Conservation (phyloP, 2,797 vertebrate species). For the Phoeniculus purpureus region DNA sequence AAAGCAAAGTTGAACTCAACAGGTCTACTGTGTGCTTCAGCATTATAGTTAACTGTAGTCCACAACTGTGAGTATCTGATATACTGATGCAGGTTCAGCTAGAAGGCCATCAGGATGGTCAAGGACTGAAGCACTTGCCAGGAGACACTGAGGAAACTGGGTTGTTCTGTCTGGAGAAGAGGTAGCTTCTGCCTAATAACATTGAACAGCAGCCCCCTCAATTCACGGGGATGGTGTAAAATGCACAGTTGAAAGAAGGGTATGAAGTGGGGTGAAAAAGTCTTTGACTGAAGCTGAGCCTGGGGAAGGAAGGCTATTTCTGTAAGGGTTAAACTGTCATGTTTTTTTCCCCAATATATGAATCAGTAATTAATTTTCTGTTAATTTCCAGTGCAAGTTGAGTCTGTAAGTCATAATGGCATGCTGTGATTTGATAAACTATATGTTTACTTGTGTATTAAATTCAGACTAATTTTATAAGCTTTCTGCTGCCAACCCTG, state of each 20-base stretch:
- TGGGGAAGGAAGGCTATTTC: not conserved
- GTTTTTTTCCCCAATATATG: not conserved
- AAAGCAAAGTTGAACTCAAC: not conserved
- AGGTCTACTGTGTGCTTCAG: not conserved
- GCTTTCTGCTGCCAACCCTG: not conserved
- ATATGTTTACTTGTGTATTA: not conserved
- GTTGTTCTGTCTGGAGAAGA: not conserved
- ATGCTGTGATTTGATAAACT: not conserved
- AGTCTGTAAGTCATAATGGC: not conserved
- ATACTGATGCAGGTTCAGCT: not conserved
- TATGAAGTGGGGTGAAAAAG: rapidly evolving
- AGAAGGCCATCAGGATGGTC: not conserved
- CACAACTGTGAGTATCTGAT: not conserved
- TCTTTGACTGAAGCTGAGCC: not conserved
- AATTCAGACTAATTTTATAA: not conserved
- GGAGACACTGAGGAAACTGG: not conserved
- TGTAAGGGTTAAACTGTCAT: not conserved
- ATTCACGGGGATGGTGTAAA: rapidly evolving
- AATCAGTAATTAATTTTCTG: not conserved
- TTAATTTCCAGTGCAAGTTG: not conserved
- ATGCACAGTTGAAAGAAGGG: not conserved
- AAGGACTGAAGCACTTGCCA: not conserved
- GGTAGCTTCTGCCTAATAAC: not conserved
- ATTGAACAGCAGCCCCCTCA: not conserved
- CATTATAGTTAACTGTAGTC: not conserved